Evolutionary conservation across 2,113 vertebrate genomes (phyloP).

Genomic region (Sphaerodactylus townsendi): DNA sequence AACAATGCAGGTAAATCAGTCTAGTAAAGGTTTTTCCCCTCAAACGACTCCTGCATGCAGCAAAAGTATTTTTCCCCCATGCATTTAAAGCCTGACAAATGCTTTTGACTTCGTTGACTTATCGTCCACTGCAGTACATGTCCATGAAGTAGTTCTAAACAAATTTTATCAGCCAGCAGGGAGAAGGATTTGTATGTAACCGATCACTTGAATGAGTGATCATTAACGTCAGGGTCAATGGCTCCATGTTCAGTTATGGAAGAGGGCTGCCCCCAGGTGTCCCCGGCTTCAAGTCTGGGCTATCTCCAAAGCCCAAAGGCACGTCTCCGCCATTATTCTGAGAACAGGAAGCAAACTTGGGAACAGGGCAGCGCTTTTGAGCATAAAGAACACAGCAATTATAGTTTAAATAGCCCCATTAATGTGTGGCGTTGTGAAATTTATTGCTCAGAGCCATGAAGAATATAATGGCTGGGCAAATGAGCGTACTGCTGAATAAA

Average conservation of each 20-base stretch:
- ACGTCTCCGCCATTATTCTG: slow-evolving; percentile 34
- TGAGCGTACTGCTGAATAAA: slow-evolving; percentile 53
- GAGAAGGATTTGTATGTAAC: slow-evolving; percentile 17
- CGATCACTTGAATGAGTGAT: slow-evolving; percentile 64
- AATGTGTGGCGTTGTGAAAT: slow-evolving; percentile 55
- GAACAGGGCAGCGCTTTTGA: slow-evolving; percentile 52
- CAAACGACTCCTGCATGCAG: slow-evolving; percentile 37
- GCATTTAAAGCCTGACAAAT: slow-evolving; percentile 42
- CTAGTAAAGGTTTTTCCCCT: no score
- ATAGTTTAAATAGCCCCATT: slow-evolving; percentile 65
- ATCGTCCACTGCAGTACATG: slow-evolving; percentile 56
- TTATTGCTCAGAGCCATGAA: slow-evolving; percentile 59
- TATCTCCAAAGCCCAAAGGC: slow-evolving; percentile 29
- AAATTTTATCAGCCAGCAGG: slow-evolving; percentile 36
- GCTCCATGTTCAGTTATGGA: slow-evolving; percentile 53
- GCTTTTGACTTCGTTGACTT: slow-evolving; percentile 43
- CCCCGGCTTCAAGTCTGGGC: slow-evolving; percentile 32
- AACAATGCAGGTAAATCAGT: no score
- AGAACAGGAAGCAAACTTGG: slow-evolving; percentile 53
- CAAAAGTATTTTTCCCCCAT: slow-evolving; percentile 7
- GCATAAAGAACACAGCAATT: slow-evolving; percentile 52
- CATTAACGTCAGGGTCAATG: slow-evolving; percentile 41
- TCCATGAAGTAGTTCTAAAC: slow-evolving; percentile 54
- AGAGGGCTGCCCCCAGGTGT: neutral
- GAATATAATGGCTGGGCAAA: slow-evolving; percentile 54